Percentiles rank a stretch among this genome's conserved stretches.
Conservation (phyloP, 1,140 invertebrate genomes). For the Goniozus legneri region DNA sequence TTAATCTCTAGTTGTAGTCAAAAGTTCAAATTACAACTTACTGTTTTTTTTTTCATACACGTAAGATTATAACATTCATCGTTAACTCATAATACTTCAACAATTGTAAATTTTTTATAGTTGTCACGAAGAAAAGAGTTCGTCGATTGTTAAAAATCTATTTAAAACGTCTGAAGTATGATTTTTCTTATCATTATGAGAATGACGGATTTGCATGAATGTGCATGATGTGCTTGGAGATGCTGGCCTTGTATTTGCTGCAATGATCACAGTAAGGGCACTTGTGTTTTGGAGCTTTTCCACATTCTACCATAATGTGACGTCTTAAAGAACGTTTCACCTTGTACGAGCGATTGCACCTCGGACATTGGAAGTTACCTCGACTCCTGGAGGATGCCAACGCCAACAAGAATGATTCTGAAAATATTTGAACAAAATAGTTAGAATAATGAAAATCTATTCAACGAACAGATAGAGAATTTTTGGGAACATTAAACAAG, state of each 20-base stretch:
- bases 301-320: conserved; percentile 64
- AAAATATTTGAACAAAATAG: neutral
- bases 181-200: too few species aligned
- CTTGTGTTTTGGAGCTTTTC: conserved; percentile 56
- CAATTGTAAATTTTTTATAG: too few species aligned
- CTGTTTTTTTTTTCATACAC: too few species aligned
- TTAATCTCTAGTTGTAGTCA: too few species aligned
- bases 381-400: conserved; percentile 32
- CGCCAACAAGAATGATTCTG: neutral
- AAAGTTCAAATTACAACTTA: too few species aligned
- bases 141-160: too few species aligned
- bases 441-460: neutral
- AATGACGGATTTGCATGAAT: conserved; percentile 33
- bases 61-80: conserved; percentile 3
- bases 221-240: conserved; percentile 39
- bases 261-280: conserved; percentile 55
- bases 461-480: neutral
- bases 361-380: conserved; percentile 63
- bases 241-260: conserved; percentile 61
- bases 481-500: too few species aligned
- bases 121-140: too few species aligned
- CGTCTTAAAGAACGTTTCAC: conserved; percentile 55
- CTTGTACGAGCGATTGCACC: conserved; percentile 60
- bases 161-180: too few species aligned
- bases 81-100: neutral